Percentiles rank a stretch among this genome's conserved stretches.
phyloP scores from a whole-genome alignment of 23 tunicate species.

The Styela clava region DNA sequence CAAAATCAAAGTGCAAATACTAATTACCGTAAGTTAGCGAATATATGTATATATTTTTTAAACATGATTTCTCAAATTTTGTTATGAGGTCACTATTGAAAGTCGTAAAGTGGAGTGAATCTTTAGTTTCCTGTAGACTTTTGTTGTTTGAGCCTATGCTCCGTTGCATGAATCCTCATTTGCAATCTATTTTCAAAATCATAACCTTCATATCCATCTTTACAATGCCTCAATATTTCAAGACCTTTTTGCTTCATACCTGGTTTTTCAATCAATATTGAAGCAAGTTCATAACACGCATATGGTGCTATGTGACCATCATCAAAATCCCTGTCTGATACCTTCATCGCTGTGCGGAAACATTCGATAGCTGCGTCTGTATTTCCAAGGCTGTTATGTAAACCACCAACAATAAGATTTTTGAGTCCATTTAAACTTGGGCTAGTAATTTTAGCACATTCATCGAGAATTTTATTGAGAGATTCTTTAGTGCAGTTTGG shows the following conservation, averaged over 20 bases:
- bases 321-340: conserved; percentile 66
- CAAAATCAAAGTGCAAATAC: too few relatives aligned
- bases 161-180: conserved; percentile 84
- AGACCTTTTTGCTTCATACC: conserved; percentile 46
- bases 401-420: conserved; percentile 52
- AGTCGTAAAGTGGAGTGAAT: too few relatives aligned
- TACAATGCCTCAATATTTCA: conserved; percentile 55
- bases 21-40: too few relatives aligned
- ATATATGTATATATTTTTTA: too few relatives aligned
- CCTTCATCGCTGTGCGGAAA: conserved; percentile 30
- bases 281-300: conserved; percentile 71
- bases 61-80: too few relatives aligned
- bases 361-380: conserved; percentile 30
- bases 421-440: conserved; percentile 57
- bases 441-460: conserved; percentile 44
- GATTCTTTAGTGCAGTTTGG: conserved; percentile 66
- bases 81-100: too few relatives aligned
- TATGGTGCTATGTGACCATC: conserved; percentile 87
- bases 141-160: conserved; percentile 49
- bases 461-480: conserved; percentile 48
- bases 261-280: conserved; percentile 31
- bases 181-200: conserved; percentile 82
- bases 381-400: conserved; percentile 53
- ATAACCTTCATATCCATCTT: conserved; percentile 56
- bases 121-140: too few relatives aligned